Base-by-base conservation (phyloP, 2,113 vertebrate genomes). In the Passer domesticus region DNA sequence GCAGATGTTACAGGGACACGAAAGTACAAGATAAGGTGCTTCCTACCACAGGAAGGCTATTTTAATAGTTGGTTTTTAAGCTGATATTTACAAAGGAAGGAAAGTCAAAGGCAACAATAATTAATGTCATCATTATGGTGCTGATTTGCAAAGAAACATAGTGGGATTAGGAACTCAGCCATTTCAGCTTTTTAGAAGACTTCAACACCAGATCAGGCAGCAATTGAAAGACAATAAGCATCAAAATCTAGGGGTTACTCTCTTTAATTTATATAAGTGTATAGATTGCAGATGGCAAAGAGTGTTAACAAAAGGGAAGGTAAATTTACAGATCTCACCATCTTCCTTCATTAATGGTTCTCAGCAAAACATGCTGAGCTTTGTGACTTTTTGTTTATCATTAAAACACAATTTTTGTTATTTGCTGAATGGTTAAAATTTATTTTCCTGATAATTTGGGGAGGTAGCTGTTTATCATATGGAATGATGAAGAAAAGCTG, bases 21-120 rank as follows among this genome's bases (percentile, higher is more conserved):
- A 94, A 96, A 95, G 94, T 96, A 96, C 94, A 94, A 96, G 96
- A 97, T 97, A 97, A 97, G 93, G 94, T 94, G 85, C 79, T 97
- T 97, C 97, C 97, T 97, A 96, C 90, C 88, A 90, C 96, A 96
- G 96, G 94, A 97, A 97, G 33, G 76, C 92, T 94, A 94, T 95
- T 96, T 94, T 97, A 94, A 85, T 93, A 47, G 74, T 79, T 83
- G 79, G 85, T 1, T 63, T 96, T 94, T 91, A 69, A 87, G 79
- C 92, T 95, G 96, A 90, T 95, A 93, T 88, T 96, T 95, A 31
- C 1, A 1, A 93, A 94, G 92, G 96, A 97, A 97, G 95, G 96
- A 62, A 94, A 96, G 94, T 96, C 96, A 97, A 94, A 94, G 81
- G 94, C 91, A 93, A 86, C 80, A 63, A 92, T 93, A 94, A 96